phyloP scores from a whole-genome alignment of 2,113 vertebrate genomes.

The Pyxicephalus adspersus region DNA sequence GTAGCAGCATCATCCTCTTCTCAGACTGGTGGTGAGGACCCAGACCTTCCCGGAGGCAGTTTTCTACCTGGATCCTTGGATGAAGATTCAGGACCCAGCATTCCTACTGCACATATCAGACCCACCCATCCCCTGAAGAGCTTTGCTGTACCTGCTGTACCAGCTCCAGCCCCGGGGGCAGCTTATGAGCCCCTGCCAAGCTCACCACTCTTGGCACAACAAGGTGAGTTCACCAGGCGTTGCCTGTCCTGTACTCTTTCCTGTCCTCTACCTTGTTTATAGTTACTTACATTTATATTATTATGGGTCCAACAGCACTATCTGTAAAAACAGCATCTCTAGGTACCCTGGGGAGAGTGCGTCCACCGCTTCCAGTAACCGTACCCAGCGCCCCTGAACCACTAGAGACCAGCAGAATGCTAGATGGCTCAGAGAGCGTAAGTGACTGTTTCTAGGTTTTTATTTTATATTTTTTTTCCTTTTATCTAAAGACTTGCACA shows the following conservation, averaged over 20 bases:
- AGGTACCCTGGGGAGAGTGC: conserved; percentile 89
- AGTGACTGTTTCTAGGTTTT: conserved; percentile 71
- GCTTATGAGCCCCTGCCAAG: conserved; percentile 88
- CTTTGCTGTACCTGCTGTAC: conserved; percentile 89
- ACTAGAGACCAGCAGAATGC: conserved; percentile 89
- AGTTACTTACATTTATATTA: background rate
- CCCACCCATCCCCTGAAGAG: conserved; percentile 95
- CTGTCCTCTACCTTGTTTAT: background rate
- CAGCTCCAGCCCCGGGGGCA: conserved; percentile 65
- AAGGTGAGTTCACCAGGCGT: conserved; percentile 72
- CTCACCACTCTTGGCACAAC: conserved; percentile 89
- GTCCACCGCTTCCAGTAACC: conserved; percentile 89
- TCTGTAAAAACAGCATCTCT: conserved; percentile 95
- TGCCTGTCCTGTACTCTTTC: no score
- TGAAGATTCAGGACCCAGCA: conserved; percentile 85
- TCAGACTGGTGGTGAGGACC: conserved; percentile 80
- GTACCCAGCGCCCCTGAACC: conserved; percentile 93
- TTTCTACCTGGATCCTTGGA: conserved; percentile 86
- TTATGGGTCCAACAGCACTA: conserved; percentile 71
- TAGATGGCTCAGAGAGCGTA: conserved; percentile 92
- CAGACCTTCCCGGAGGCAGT: conserved; percentile 77
- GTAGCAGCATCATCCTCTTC: conserved; percentile 72
- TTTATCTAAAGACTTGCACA: no score
- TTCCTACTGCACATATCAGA: conserved; percentile 84
- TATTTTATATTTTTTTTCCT: no score